These are phyloP conservation scores for Mormoops blainvillei DNA, from an alignment of 2,113 vertebrate genomes.

Conservation along the genomic window DNA sequence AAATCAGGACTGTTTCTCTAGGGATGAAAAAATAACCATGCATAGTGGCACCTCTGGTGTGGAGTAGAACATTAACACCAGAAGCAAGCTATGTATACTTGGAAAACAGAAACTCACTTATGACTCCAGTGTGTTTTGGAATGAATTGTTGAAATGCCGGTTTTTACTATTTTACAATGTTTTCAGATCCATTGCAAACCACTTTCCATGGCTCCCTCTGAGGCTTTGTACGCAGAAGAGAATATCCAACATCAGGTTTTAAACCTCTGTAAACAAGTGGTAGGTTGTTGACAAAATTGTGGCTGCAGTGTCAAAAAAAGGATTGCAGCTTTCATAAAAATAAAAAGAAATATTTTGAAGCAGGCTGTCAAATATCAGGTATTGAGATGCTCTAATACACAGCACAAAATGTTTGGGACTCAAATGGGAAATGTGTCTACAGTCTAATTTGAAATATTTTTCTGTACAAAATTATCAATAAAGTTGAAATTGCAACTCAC, in stretches of 20 bases:
- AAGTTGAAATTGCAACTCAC: not conserved
- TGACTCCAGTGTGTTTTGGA: not conserved
- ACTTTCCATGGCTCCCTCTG: not conserved
- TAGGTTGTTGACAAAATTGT: slow-evolving; percentile 19
- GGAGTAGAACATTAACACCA: not conserved
- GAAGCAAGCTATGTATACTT: not conserved
- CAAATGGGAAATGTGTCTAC: not conserved
- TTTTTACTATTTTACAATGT: slow-evolving; percentile 3
- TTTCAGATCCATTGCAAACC: slow-evolving; percentile 10
- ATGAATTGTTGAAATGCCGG: not conserved
- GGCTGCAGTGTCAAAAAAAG: not conserved
- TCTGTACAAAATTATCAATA: not conserved
- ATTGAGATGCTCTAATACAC: not conserved
- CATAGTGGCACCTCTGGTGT: not conserved
- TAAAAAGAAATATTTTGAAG: slow-evolving; percentile 36
- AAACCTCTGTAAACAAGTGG: slow-evolving; percentile 26
- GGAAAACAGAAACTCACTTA: slow-evolving; percentile 13
- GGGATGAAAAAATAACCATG: not conserved
- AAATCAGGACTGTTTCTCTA: not conserved
- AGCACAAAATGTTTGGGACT: not conserved
- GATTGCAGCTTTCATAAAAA: not conserved
- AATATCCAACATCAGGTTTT: slow-evolving; percentile 24
- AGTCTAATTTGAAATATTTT: not conserved
- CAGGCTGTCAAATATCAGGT: not conserved
- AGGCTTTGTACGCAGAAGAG: not conserved